Evolutionary conservation across 2,797 vertebrate genomes (phyloP).

Genomic region (Orestias chungarensis): DNA sequence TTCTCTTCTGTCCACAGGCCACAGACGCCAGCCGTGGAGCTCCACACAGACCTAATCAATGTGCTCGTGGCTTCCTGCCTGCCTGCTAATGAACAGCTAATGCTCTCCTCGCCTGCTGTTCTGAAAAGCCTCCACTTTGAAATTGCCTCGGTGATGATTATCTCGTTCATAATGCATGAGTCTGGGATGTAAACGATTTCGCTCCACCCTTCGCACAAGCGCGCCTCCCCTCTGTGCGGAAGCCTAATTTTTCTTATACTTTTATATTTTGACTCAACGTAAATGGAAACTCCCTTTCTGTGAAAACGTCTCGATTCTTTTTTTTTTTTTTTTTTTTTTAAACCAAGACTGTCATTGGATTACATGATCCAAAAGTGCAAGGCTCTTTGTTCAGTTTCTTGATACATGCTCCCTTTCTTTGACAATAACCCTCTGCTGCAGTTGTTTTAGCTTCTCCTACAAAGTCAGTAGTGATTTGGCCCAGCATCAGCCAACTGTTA

Average conservation of each 20-base stretch:
- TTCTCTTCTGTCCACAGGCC: conserved; percentile 46
- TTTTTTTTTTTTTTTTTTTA: rapidly evolving
- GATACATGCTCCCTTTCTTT: conserved; percentile 37
- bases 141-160: conserved; percentile 54
- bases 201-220: conserved; percentile 25
- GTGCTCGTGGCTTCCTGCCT: conserved; percentile 55
- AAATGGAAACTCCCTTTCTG: conserved; percentile 17
- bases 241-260: conserved; percentile 21
- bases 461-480: conserved; percentile 42
- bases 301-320: conserved; percentile 6
- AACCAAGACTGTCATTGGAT: not conserved
- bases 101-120: conserved; percentile 42
- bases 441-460: conserved; percentile 35
- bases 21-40: conserved; percentile 42
- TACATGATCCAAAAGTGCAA: not conserved
- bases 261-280: conserved; percentile 23
- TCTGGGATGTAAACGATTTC: conserved; percentile 58
- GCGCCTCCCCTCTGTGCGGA: not conserved
- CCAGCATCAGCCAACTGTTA: conserved; percentile 8
- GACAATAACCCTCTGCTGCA: conserved; percentile 35
- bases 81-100: conserved; percentile 67
- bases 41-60: conserved; percentile 60
- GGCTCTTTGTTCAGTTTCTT: conserved; percentile 28
- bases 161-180: conserved; percentile 69
- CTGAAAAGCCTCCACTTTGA: conserved; percentile 47